A percentile compares a stretch with the other conserved stretches of the same genome.
phyloP scores from a whole-genome alignment of 2,888 invertebrate genomes.

The Pseudeuparius sepicola region DNA sequence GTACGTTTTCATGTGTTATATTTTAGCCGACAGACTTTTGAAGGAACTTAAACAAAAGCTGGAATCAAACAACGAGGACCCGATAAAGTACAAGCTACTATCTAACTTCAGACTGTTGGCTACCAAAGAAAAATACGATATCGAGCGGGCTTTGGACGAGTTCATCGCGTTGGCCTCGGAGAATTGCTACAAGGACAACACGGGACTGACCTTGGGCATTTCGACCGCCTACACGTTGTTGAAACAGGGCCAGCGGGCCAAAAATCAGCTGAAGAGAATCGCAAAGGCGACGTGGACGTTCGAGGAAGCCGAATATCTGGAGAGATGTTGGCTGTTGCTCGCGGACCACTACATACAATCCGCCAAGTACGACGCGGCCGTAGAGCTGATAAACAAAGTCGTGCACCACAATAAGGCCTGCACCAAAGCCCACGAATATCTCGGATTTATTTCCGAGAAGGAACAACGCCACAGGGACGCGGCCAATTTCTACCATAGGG shows the following conservation, averaged over 20 bases:
- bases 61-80: slow-evolving; percentile 52
- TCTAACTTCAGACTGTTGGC: slow-evolving; percentile 76
- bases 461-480: slow-evolving; percentile 85
- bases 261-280: slow-evolving; percentile 85
- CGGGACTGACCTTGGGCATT: slow-evolving; percentile 69
- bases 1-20: no score
- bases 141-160: slow-evolving; percentile 77
- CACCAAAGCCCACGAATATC: slow-evolving; percentile 80
- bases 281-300: slow-evolving; percentile 83
- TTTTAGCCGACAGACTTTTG: slow-evolving; percentile 52
- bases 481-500: slow-evolving; percentile 68
- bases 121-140: slow-evolving; percentile 70
- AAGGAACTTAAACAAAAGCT: slow-evolving; percentile 60
- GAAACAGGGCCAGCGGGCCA: slow-evolving; percentile 84
- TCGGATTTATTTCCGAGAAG: slow-evolving; percentile 78
- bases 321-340: slow-evolving; percentile 90
- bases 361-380: slow-evolving; percentile 77
- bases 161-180: slow-evolving; percentile 60
- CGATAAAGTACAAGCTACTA: slow-evolving; percentile 58
- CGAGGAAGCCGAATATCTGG: slow-evolving; percentile 92
- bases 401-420: slow-evolving; percentile 80
- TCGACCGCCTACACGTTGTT: slow-evolving; percentile 66
- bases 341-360: slow-evolving; percentile 81
- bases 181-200: slow-evolving; percentile 65
- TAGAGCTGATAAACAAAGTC: slow-evolving; percentile 67